Conservation (phyloP, 2,113 vertebrate species). For the Bos indicus region DNA sequence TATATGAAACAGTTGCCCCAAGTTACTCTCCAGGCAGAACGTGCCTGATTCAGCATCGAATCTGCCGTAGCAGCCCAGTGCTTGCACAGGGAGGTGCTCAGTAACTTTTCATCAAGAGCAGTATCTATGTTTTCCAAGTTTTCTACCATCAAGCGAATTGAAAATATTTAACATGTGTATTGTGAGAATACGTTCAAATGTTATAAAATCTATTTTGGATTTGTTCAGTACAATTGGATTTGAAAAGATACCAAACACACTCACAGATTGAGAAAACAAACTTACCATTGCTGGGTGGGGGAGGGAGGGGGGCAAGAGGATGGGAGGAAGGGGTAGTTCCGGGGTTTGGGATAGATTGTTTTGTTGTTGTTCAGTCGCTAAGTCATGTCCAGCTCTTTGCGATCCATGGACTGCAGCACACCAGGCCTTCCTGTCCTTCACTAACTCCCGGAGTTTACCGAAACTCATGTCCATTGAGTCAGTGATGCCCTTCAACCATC, state of each 20-base stretch:
- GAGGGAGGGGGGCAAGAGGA: not conserved
- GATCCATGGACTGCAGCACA: accelerated
- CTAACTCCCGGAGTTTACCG: not conserved
- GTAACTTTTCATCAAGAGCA: not conserved
- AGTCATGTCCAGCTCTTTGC: not conserved
- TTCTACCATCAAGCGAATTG: not conserved
- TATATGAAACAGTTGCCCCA: not conserved
- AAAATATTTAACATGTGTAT: not conserved
- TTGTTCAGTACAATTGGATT: not conserved
- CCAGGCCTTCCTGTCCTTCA: not conserved
- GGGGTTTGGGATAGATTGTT: not conserved
- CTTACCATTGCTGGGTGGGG: accelerated
- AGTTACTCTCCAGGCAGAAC: not conserved
- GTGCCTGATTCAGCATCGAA: accelerated
- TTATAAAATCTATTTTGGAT: not conserved
- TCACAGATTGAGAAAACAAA: not conserved
- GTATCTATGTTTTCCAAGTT: not conserved
- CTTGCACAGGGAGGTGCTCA: accelerated
- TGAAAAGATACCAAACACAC: not conserved
- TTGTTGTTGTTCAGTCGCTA: not conserved
- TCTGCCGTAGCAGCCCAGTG: accelerated
- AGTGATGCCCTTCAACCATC: not conserved
- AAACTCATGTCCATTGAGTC: not conserved
- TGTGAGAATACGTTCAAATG: not conserved
- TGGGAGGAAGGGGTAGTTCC: not conserved